phyloP scores from a whole-genome alignment of 2,113 vertebrate genomes.

The Cettia cetti region DNA sequence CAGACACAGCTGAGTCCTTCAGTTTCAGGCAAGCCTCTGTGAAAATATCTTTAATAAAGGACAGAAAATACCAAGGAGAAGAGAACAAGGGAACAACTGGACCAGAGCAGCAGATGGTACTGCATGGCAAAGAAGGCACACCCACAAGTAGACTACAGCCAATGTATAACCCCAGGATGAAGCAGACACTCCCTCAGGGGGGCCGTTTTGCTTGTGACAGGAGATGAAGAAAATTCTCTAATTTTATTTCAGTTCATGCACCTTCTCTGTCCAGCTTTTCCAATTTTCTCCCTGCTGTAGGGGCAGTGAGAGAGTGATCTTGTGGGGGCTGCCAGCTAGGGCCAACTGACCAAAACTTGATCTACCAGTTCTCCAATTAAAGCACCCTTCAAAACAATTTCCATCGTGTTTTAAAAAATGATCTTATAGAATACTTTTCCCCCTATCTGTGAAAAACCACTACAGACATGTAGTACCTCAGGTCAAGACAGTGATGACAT shows the following conservation, averaged over 20 bases:
- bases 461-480: not conserved
- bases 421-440: not conserved
- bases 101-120: not conserved
- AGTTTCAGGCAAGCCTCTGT: not conserved
- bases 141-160: accelerated
- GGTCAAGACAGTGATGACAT: not conserved
- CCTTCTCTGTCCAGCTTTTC: not conserved
- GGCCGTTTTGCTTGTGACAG: not conserved
- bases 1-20: not conserved
- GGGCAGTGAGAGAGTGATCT: accelerated
- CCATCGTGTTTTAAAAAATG: not conserved
- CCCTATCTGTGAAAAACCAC: not conserved
- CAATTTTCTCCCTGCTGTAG: not conserved
- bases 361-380: not conserved
- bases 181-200: not conserved
- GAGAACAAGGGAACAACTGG: accelerated
- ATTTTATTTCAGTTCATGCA: not conserved
- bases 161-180: not conserved
- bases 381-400: not conserved
- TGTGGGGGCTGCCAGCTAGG: not conserved
- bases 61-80: accelerated
- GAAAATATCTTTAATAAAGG: not conserved
- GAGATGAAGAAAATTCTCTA: not conserved
- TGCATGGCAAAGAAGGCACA: not conserved
- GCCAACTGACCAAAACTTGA: not conserved